A percentile compares a stretch with the other conserved stretches of the same genome.
Evolutionary conservation across 1,140 invertebrate genomes (phyloP).

Genomic region (Elysia chlorotica): DNA sequence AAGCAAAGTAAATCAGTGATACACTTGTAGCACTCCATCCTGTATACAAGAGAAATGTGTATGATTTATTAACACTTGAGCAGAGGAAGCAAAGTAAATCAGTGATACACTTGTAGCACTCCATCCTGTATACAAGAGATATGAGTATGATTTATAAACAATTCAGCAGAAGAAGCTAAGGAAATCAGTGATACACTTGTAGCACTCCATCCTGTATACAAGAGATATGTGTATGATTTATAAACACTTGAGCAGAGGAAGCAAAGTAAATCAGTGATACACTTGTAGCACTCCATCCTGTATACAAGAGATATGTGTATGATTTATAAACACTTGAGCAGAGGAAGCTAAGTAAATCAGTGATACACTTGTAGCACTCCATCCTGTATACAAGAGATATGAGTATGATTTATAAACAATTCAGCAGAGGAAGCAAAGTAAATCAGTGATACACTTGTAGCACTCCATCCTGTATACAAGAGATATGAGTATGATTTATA

Average conservation of each 20-base stretch:
- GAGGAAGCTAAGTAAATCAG: neutral
- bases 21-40: slow-evolving; percentile 88
- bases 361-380: neutral
- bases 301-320: neutral
- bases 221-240: neutral
- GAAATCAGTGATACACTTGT: neutral
- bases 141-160: neutral
- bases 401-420: neutral
- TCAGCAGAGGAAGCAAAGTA: no score
- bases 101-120: neutral
- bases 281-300: neutral
- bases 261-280: neutral
- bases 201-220: neutral
- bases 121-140: neutral
- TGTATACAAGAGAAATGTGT: slow-evolving; percentile 48
- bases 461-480: neutral
- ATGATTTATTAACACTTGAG: no score
- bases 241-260: no score
- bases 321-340: no score
- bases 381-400: neutral
- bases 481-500: neutral
- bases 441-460: neutral
- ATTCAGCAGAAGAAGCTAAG: no score
- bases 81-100: neutral
- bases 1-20: slow-evolving; percentile 80